Percentiles rank a stretch among this genome's conserved stretches.
These are phyloP conservation scores for Ridgeia piscesae DNA, from an alignment of 1,140 invertebrate genomes.

Conservation along the genomic window DNA sequence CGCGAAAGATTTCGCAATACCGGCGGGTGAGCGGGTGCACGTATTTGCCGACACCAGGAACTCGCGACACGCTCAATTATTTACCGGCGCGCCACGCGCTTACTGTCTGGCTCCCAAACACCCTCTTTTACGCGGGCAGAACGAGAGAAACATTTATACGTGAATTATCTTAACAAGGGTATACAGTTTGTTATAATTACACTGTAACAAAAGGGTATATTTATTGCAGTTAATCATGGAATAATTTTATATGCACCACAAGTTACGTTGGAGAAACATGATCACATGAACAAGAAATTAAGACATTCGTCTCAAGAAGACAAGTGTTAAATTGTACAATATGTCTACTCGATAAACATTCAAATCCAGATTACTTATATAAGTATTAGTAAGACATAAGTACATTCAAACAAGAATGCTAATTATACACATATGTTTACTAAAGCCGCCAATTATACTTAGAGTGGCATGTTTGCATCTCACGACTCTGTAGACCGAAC, in stretches of 20 bases:
- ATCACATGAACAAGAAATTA: not conserved
- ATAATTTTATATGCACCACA: not conserved
- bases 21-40: not conserved
- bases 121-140: no score
- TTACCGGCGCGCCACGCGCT: not conserved
- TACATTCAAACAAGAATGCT: not conserved
- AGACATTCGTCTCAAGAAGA: not conserved
- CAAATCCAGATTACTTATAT: no score
- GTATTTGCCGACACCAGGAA: not conserved
- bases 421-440: not conserved
- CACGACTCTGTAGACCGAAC: no score
- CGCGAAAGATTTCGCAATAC: not conserved
- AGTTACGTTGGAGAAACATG: not conserved
- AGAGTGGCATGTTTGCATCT: not conserved
- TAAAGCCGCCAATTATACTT: no score
- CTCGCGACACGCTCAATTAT: not conserved
- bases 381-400: not conserved
- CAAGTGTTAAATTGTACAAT: not conserved
- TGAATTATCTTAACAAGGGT: not conserved
- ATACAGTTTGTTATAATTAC: not conserved
- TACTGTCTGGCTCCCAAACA: not conserved
- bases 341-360: not conserved
- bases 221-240: not conserved
- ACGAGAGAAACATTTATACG: not conserved
- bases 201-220: not conserved